Percentiles rank a stretch among this genome's conserved stretches.
phyloP scores from a whole-genome alignment of 2,797 vertebrate species.

The Xenopus petersii region DNA sequence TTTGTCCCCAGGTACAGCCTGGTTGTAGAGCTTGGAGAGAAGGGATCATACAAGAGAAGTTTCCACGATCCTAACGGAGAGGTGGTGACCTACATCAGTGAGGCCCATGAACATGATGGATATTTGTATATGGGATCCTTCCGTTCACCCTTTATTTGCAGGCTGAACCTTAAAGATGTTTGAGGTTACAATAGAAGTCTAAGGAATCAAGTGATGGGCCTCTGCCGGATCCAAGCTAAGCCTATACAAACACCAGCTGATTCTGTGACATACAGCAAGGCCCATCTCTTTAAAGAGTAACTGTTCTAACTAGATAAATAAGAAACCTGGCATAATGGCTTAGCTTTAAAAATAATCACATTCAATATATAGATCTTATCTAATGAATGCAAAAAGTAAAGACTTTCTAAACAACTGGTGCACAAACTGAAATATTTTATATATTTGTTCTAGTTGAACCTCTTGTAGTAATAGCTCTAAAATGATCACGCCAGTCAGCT shows the following conservation, averaged over 20 bases:
- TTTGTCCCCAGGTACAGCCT: constrained; percentile 87
- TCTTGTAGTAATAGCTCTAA: no score
- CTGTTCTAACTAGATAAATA: no score
- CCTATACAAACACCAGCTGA: not conserved
- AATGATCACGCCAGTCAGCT: no score
- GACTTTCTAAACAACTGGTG: no score
- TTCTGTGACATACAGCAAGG: no score
- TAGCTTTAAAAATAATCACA: no score
- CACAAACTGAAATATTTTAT: no score
- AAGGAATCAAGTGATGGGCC: not conserved
- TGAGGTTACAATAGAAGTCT: constrained; percentile 39
- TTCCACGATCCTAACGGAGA: constrained; percentile 85
- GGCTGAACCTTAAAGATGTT: constrained; percentile 73
- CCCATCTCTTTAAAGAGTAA: no score
- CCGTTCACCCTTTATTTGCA: constrained; percentile 81
- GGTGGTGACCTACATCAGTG: constrained; percentile 78
- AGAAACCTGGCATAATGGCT: no score
- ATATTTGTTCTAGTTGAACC: no score
- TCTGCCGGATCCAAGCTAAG: not conserved
- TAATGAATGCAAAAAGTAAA: no score
- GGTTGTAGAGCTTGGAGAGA: constrained; percentile 84
- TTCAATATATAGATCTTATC: no score
- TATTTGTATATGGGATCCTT: constrained; percentile 89
- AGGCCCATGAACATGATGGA: constrained; percentile 83
- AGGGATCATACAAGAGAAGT: constrained; percentile 82